A percentile compares a stretch with the other conserved stretches of the same genome.
These are phyloP conservation scores for Leistus spinibarbis DNA, from an alignment of 2,888 invertebrate species.

Conservation along the genomic window DNA sequence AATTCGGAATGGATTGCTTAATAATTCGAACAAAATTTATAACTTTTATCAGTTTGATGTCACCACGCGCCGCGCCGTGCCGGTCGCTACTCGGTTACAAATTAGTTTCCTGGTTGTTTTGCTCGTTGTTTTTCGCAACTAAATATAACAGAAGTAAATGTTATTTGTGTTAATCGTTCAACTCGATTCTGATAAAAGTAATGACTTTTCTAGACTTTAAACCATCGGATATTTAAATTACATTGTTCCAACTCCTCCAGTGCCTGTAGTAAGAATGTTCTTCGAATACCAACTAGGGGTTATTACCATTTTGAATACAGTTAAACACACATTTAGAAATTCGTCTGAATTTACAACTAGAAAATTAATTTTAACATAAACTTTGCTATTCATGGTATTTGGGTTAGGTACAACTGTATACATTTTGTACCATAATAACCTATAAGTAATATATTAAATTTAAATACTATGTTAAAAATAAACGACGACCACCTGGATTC, in stretches of 20 bases:
- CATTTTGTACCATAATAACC: too few relatives aligned
- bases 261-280: neutral
- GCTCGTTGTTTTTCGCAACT: neutral
- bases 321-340: too few relatives aligned
- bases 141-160: slow-evolving; percentile 1
- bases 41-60: slow-evolving; percentile 31
- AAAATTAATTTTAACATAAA: too few relatives aligned
- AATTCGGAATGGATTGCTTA: slow-evolving; percentile 27
- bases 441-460: too few relatives aligned
- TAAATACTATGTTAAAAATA: too few relatives aligned
- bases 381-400: too few relatives aligned
- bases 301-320: neutral
- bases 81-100: slow-evolving; percentile 8
- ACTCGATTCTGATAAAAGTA: neutral
- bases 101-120: slow-evolving; percentile 25
- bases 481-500: too few relatives aligned
- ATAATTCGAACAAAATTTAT: slow-evolving; percentile 35
- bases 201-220: neutral
- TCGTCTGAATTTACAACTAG: too few relatives aligned
- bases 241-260: neutral
- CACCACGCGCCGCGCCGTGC: slow-evolving; percentile 7
- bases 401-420: too few relatives aligned
- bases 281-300: neutral
- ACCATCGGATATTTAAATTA: neutral
- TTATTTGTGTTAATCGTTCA: neutral